Percentiles rank a stretch among this genome's conserved stretches.
phyloP scores from a whole-genome alignment of 2,888 invertebrate species.

The Seira ritae region DNA sequence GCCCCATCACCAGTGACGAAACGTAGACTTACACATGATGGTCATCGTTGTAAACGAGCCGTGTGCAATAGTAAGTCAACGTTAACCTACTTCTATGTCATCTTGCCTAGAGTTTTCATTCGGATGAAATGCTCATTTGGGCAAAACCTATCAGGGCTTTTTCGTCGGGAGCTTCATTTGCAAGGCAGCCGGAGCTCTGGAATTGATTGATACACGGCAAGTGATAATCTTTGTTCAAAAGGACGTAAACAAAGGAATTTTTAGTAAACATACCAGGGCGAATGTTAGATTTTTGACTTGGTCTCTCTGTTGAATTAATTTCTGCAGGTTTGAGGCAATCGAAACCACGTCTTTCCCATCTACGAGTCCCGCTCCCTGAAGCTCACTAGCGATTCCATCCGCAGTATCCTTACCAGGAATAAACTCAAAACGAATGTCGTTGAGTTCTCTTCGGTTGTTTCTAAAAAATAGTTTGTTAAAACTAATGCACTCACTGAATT shows the following conservation, averaged over 20 bases:
- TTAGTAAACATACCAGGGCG: constrained; percentile 82
- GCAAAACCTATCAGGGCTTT: constrained; percentile 97
- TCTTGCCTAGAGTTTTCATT: constrained; percentile 78
- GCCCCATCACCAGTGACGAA: constrained; percentile 61
- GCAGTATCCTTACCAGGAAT: constrained; percentile 91
- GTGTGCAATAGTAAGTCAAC: constrained; percentile 46
- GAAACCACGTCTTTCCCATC: constrained; percentile 92
- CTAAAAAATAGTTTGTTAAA: constrained; percentile 28
- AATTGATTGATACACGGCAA: constrained; percentile 67
- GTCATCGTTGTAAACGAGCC: constrained; percentile 56
- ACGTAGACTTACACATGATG: constrained; percentile 33
- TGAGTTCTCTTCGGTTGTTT: constrained; percentile 92
- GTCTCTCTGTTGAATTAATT: constrained; percentile 86
- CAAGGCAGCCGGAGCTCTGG: constrained; percentile 82
- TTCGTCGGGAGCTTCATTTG: constrained; percentile 92
- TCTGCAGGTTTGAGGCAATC: constrained; percentile 95
- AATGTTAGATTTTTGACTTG: constrained; percentile 83
- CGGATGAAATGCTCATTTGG: constrained; percentile 92
- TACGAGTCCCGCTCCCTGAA: constrained; percentile 96
- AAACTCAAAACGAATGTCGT: constrained; percentile 98
- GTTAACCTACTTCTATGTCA: constrained; percentile 41
- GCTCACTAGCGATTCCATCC: constrained; percentile 94
- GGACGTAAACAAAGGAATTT: too few species aligned
- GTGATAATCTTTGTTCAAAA: too few species aligned
- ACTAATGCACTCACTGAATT: too few species aligned